Base-by-base conservation (phyloP, 2,797 vertebrate species). In the Bradypodion ventrale region DNA sequence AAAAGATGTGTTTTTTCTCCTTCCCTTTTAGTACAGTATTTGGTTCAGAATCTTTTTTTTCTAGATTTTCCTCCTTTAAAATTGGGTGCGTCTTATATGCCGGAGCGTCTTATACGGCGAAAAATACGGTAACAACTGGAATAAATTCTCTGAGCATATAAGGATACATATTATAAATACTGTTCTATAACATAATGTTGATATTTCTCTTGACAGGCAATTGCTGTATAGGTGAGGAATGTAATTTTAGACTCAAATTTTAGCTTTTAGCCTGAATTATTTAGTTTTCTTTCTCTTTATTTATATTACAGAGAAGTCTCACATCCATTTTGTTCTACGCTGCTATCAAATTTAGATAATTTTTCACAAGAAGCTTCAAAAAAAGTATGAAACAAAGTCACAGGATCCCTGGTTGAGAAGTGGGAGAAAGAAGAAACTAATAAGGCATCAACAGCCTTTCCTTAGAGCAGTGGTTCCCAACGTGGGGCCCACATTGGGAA, bases 91-190 rank as follows among this genome's bases (percentile, higher is more conserved):
- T n/a, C n/a, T n/a, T n/a, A n/a, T n/a, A n/a, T n/a, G n/a, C n/a
- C n/a, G n/a, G n/a, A n/a, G n/a, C n/a, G n/a, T n/a, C n/a, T n/a
- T n/a, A n/a, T n/a, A n/a, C n/a, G n/a, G n/a, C n/a, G n/a, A n/a
- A n/a, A n/a, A n/a, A n/a, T n/a, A n/a, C n/a, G n/a, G n/a, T n/a
- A n/a, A n/a, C n/a, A n/a, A n/a, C 80, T 83, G 75, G 49, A 74
- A 80, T 80, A 75, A 32, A 75, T 85, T 85, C 49, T 74, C 62
- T 68, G 37, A 73, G 37, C 60, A 66, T 15, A 74, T 78, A 83
- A 66, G 7, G 32, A 84, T 42, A 72, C 60, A 66, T 85, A 75
- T 6, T 21, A 66, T 75, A 59, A 73, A 66, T 52, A 59, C n/a
- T 66, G 60, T 66, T 80, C 60, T 25, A 10, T 49, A 78, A 37